Evolutionary conservation across 2,888 invertebrate genomes (phyloP).

Genomic region (Agonopterix arenella): DNA sequence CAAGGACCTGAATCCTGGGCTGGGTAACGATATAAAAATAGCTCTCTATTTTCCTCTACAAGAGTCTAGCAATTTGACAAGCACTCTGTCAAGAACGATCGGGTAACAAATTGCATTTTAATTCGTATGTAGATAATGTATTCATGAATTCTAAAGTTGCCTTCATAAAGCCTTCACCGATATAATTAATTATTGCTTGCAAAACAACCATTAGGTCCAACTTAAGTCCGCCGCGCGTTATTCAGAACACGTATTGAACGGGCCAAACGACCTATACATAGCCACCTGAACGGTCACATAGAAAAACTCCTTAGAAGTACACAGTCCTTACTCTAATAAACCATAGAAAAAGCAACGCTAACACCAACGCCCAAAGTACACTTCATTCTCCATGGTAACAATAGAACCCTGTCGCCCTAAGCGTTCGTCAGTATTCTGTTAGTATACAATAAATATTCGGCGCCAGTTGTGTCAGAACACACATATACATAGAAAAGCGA

Average conservation of each 20-base stretch:
- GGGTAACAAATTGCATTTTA: conserved; percentile 4
- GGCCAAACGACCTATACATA: conserved; percentile 67
- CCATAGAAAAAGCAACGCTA: conserved; percentile 41
- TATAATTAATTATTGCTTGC: conserved; percentile 50
- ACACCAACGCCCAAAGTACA: conserved; percentile 27
- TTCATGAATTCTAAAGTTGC: conserved; percentile 30
- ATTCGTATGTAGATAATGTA: conserved; percentile 23
- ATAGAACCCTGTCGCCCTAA: conserved; percentile 66
- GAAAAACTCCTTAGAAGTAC: conserved; percentile 47
- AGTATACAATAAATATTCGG: conserved; percentile 77
- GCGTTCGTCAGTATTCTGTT: conserved; percentile 67
- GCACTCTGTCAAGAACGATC: too few relatives aligned
- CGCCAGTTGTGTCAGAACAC: conserved; percentile 74
- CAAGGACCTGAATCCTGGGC: too few relatives aligned
- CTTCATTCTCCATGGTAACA: conserved; percentile 22
- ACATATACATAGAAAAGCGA: conserved; percentile 69
- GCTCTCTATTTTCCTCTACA: too few relatives aligned
- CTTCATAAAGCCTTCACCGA: conserved; percentile 48
- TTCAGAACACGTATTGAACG: conserved; percentile 55
- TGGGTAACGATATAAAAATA: too few relatives aligned
- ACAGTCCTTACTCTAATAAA: conserved; percentile 30
- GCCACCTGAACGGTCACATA: conserved; percentile 75
- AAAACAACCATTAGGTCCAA: conserved; percentile 41
- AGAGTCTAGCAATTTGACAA: too few relatives aligned
- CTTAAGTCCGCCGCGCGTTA: conserved; percentile 49